Percentiles rank a stretch among this genome's conserved stretches.
phyloP scores from a whole-genome alignment of 2,888 invertebrate genomes.

The Acanthosepion lycidas region DNA sequence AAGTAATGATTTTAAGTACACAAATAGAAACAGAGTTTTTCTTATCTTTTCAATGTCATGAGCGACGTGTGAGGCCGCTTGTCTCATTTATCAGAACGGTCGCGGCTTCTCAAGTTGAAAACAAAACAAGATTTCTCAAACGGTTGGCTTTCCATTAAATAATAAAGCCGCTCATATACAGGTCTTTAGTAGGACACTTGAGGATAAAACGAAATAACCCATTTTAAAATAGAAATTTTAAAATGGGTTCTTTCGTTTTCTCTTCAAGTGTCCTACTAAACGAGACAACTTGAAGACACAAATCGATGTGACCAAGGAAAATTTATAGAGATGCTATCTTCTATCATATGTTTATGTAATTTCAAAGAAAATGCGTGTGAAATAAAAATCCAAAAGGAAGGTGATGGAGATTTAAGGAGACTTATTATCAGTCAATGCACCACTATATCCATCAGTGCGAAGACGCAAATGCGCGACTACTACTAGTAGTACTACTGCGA shows the following conservation, averaged over 20 bases:
- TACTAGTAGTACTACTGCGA: too few relatives aligned
- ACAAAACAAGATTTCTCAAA: background rate
- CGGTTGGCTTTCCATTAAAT: background rate
- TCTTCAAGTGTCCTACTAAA: too few relatives aligned
- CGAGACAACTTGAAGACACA: background rate
- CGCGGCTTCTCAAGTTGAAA: constrained; percentile 4
- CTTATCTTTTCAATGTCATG: background rate
- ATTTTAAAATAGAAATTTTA: background rate
- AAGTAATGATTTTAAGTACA: constrained; percentile 33
- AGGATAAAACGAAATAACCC: background rate
- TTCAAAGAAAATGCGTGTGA: too few relatives aligned
- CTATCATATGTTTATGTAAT: too few relatives aligned
- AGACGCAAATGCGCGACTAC: too few relatives aligned
- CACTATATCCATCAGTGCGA: too few relatives aligned
- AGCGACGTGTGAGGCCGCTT: background rate
- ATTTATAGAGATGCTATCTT: too few relatives aligned
- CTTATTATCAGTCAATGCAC: too few relatives aligned
- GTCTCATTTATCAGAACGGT: constrained; percentile 20
- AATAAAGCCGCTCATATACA: background rate
- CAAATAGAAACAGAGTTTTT: background rate
- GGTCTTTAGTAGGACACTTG: background rate
- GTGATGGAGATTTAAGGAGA: too few relatives aligned
- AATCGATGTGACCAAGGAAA: too few relatives aligned
- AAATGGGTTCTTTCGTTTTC: too few relatives aligned
- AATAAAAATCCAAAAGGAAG: too few relatives aligned